A percentile compares a stretch with the other conserved stretches of the same genome.
These are phyloP conservation scores for Exephanes ischioxanthus DNA, from an alignment of 2,888 invertebrate genomes.

Conservation along the genomic window DNA sequence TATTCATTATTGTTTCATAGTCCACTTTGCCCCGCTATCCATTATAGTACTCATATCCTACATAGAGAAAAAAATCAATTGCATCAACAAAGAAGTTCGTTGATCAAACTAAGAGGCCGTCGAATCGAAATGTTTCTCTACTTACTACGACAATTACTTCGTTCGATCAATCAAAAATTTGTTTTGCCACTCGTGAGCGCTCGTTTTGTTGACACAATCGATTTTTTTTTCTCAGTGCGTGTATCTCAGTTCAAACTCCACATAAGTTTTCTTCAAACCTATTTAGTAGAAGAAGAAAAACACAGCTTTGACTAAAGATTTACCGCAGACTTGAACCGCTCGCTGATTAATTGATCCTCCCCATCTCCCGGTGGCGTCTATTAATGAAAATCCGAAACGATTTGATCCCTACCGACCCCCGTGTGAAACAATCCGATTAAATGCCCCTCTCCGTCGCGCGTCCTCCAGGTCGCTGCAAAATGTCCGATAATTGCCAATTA, in stretches of 20 bases:
- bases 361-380: background rate
- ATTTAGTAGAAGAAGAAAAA: background rate
- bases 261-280: background rate
- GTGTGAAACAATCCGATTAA: constrained; percentile 10
- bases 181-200: too few relatives aligned
- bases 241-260: background rate
- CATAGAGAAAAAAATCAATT: too few relatives aligned
- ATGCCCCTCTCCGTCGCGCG: background rate
- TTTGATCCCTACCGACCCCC: background rate
- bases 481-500: constrained; percentile 43
- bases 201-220: too few relatives aligned
- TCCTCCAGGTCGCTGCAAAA: constrained; percentile 2
- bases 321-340: background rate
- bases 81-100: too few relatives aligned
- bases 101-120: too few relatives aligned
- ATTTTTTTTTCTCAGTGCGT: too few relatives aligned
- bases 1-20: background rate
- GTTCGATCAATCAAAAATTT: too few relatives aligned
- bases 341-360: background rate
- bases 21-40: background rate
- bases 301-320: background rate
- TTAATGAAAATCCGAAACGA: constrained; percentile 16
- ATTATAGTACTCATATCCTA: background rate
- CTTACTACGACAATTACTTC: too few relatives aligned
- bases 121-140: too few relatives aligned